These are phyloP conservation scores for Dicentrarchus labrax DNA, from an alignment of 2,113 vertebrate species.

Conservation along the genomic window DNA sequence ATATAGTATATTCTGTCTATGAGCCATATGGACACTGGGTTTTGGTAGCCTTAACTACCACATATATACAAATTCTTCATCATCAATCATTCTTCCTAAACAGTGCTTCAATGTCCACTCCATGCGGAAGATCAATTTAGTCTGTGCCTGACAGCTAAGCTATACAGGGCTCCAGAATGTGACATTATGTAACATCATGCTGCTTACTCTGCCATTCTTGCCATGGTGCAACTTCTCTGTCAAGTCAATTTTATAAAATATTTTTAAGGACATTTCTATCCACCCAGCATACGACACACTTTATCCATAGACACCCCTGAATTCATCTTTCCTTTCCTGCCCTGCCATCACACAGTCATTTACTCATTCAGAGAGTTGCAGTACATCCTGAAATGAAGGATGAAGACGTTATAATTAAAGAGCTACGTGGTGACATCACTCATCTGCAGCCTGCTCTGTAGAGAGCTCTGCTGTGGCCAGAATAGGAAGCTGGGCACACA, in stretches of 20 bases:
- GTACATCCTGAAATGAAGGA: slow-evolving; percentile 1
- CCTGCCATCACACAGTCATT: background rate
- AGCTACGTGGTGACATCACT: slow-evolving; percentile 32
- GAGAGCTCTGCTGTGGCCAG: slow-evolving; percentile 25
- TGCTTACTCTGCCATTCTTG: background rate
- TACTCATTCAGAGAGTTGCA: background rate
- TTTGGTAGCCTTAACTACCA: no score
- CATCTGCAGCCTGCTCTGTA: slow-evolving; percentile 15
- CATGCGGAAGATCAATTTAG: background rate
- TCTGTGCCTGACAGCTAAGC: no score
- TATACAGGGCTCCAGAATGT: background rate
- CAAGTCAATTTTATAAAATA: background rate
- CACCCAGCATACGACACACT: no score
- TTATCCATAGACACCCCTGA: background rate
- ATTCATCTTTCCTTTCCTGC: background rate
- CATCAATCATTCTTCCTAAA: background rate
- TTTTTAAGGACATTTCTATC: no score
- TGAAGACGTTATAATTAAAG: slow-evolving; percentile 45
- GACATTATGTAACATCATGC: background rate
- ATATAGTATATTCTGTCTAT: no score
- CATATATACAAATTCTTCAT: no score
- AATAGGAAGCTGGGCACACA: slow-evolving; percentile 33
- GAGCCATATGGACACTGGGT: no score
- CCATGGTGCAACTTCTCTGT: background rate
- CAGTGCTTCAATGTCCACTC: background rate